Conservation (phyloP, 2,113 vertebrate species). For the Triplophysa dalaica region DNA sequence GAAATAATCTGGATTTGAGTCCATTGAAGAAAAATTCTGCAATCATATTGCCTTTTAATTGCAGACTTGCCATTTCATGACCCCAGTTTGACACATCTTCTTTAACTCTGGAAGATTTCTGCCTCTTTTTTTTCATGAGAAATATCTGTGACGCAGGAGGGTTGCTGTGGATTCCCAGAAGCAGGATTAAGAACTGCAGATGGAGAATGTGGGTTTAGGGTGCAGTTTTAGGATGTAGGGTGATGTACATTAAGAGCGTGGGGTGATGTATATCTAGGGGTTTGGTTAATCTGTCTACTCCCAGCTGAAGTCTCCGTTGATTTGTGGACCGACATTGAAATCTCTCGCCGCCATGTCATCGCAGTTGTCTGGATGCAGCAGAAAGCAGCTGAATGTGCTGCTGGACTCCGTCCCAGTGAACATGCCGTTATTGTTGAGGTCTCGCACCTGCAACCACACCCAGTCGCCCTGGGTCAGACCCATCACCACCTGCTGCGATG, state of each 20-base stretch:
- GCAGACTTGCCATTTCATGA: too few species aligned
- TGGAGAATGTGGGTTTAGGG: not conserved
- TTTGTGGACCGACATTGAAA: not conserved
- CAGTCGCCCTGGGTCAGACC: slow-evolving; percentile 59
- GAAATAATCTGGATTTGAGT: too few species aligned
- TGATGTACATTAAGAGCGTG: not conserved
- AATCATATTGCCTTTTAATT: too few species aligned
- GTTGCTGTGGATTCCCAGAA: too few species aligned
- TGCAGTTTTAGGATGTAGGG: slow-evolving; percentile 14
- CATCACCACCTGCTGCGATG: slow-evolving; percentile 66
- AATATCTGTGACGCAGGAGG: too few species aligned
- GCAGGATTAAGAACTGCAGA: too few species aligned
- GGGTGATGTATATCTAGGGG: not conserved
- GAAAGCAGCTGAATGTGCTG: slow-evolving; percentile 70
- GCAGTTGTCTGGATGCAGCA: slow-evolving; percentile 70
- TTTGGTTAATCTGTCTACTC: not conserved
- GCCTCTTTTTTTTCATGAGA: too few species aligned
- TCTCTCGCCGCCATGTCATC: slow-evolving; percentile 47
- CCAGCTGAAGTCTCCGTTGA: slow-evolving; percentile 30
- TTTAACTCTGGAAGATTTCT: too few species aligned
- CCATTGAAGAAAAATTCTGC: too few species aligned
- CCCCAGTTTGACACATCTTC: too few species aligned
- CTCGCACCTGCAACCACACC: slow-evolving; percentile 70
- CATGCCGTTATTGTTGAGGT: slow-evolving; percentile 62
- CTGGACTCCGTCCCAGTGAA: slow-evolving; percentile 54